Evolutionary conservation across 2,797 vertebrate genomes (phyloP).

Genomic region (Australoheros facetus): DNA sequence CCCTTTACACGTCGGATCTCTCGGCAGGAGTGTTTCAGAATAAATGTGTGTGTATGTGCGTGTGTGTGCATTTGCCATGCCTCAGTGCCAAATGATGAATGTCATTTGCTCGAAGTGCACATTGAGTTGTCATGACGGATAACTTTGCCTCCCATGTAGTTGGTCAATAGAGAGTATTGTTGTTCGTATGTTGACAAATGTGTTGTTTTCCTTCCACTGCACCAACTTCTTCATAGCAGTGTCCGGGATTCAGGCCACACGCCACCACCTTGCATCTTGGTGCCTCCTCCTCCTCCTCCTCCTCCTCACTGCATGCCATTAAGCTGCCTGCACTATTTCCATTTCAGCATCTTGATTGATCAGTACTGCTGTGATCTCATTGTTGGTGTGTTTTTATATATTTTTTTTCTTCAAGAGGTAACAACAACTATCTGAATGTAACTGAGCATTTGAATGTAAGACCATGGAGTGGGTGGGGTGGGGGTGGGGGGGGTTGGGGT

Average conservation of each 20-base stretch:
- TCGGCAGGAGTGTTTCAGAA: slow-evolving; percentile 31
- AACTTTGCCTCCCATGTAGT: slow-evolving; percentile 74
- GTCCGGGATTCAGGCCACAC: slow-evolving; percentile 63
- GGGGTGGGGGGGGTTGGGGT: background rate
- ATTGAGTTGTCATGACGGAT: slow-evolving; percentile 66
- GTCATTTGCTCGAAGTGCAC: slow-evolving; percentile 74
- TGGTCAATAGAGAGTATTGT: slow-evolving; percentile 55
- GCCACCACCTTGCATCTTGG: slow-evolving; percentile 71
- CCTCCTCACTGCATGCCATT: slow-evolving; percentile 71
- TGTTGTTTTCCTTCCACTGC: slow-evolving; percentile 68
- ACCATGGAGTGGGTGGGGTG: slow-evolving; percentile 12
- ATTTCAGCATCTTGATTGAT: slow-evolving; percentile 76
- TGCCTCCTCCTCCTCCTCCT: slow-evolving; percentile 40
- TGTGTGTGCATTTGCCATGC: slow-evolving; percentile 62
- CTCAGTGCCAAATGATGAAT: slow-evolving; percentile 74
- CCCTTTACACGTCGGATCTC: slow-evolving; percentile 15
- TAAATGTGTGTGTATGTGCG: slow-evolving; percentile 18
- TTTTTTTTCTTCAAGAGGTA: slow-evolving; percentile 23
- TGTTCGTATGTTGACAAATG: slow-evolving; percentile 63
- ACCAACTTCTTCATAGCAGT: slow-evolving; percentile 67
- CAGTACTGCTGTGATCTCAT: slow-evolving; percentile 58
- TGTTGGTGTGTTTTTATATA: slow-evolving; percentile 9
- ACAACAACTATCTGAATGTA: slow-evolving; percentile 55
- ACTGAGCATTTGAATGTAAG: slow-evolving; percentile 64
- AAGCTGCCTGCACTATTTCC: slow-evolving; percentile 71